Base-by-base conservation (phyloP, 64 coral and sea anemone species). In the Actinia tenebrosa region DNA sequence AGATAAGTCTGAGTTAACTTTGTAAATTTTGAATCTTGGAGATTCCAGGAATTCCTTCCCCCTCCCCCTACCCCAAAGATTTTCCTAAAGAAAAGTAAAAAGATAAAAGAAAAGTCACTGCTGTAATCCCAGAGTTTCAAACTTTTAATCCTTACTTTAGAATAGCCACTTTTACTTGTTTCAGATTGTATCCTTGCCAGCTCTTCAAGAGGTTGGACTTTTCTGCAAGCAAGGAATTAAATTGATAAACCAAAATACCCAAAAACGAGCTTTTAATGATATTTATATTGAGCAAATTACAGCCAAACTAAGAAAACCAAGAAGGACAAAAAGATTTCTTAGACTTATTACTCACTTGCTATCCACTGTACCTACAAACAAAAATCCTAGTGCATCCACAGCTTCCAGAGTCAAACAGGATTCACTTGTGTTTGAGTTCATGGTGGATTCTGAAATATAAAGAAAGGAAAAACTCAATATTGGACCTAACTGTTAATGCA, bases 321-420 rank as follows among this genome's bases (percentile, higher is more conserved):
- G 30, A 37, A 37, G 0, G 1, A 37, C 5, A 55, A 6, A 11
- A 11, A 55, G 53, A 11, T 55, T 55, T 8, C 5, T 55, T 6
- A 55, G 53, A 2, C 5, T 6, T 11, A 55, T 55, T 55, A 88
- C 95, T 10, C 50, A 99, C 97, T 89, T 95, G 64, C 88, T 78
- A 90, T 95, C 97, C 79, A 83, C 43, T 42, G 82, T 83, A 80
- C 97, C 97, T 46, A 87, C 89, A 45, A 99, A 92, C 17, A 99
- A 85, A 83, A 99, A 92, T 5, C 97, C 97, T 17, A 99, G 91
- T 7, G 93, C 97, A 88, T 99, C 93, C n/a, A 99, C 75, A 50
- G 97, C 97, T 46, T 99, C 97, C 61, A 95, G 79, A 23, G 97
- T 95, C 2, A 99, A 84, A 22, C 86, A 91, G 3, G 93, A 91